Base-by-base conservation (phyloP, 1,140 invertebrate species). In the Amyelois transitella region DNA sequence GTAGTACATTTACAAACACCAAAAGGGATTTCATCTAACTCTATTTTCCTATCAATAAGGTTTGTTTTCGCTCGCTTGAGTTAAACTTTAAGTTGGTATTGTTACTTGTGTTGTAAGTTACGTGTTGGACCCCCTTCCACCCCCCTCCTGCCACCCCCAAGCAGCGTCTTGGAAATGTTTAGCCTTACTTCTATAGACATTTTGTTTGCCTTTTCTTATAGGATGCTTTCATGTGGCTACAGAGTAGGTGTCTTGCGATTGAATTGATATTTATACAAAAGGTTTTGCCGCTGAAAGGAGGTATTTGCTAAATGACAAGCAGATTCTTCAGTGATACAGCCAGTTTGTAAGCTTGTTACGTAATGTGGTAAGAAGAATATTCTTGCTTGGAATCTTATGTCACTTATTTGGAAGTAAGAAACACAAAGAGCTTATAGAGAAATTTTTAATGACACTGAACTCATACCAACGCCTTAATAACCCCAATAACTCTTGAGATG, bases 151-250 rank as follows among this genome's bases (percentile, higher is more conserved):
- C 44, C 72, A 25, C 52, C 75, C 63, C 66, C 50, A 61, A 66
- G 57, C 72, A 62, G 50, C 72, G 78, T 86, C 82, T 83, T 85
- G 79, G 77, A 78, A 80, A 79, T 77, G 76, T 76, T 81, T 81
- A 75, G 79, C 77, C 71, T 71, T 69, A 72, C 72, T 63, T 75
- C 69, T 77, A 77, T 77, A 81, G 69, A 75, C 67, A 69, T 80
- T 85, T 85, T 86, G 77, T 85, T 82, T 85, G 75, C 72, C 72
- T 73, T 70, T 75, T 82, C 78, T 79, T 77, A 69, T 73, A 58
- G 60, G 61, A 73, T 43, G 66, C 75, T 77, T 76, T 75, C 71
- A 72, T 74, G 70, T 63, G 51, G 12, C 20, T 49, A 48, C n/a
- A 48, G 45, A 21, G 8, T 20, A 14, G 8, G 50, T 65, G 66